phyloP scores from a whole-genome alignment of 1,140 invertebrate genomes.

The Adelges cooleyi region DNA sequence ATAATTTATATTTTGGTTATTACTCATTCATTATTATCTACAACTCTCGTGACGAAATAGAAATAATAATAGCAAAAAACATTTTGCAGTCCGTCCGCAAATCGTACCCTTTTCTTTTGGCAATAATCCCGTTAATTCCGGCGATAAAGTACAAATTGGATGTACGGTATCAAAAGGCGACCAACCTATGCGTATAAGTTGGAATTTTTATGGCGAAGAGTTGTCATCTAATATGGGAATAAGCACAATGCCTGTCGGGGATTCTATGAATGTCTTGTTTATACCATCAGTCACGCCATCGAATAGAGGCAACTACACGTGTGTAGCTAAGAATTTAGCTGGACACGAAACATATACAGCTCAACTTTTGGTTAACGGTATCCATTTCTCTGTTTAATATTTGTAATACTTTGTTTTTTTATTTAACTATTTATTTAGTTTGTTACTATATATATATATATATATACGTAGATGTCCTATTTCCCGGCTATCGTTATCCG shows the following conservation, averaged over 20 bases:
- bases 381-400: too few relatives aligned
- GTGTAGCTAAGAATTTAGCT: conserved; percentile 54
- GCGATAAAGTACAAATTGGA: conserved; percentile 47
- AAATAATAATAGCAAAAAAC: background rate
- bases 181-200: conserved; percentile 50
- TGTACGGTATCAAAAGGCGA: conserved; percentile 56
- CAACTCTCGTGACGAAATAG: background rate
- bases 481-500: too few relatives aligned
- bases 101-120: conserved; percentile 50
- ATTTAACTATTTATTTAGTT: too few relatives aligned
- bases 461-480: too few relatives aligned
- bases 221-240: conserved; percentile 45
- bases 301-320: conserved; percentile 64
- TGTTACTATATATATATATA: too few relatives aligned
- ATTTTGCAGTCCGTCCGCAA: conserved; percentile 46
- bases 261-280: conserved; percentile 59
- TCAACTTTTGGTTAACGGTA: conserved; percentile 53
- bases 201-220: conserved; percentile 51
- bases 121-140: conserved; percentile 50
- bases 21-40: background rate
- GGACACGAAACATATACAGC: conserved; percentile 49
- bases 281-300: conserved; percentile 62
- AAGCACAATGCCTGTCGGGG: conserved; percentile 49
- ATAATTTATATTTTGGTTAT: background rate
- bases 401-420: too few relatives aligned